phyloP scores from a whole-genome alignment of 2,888 invertebrate species.

The Lepidochitona cinerea region DNA sequence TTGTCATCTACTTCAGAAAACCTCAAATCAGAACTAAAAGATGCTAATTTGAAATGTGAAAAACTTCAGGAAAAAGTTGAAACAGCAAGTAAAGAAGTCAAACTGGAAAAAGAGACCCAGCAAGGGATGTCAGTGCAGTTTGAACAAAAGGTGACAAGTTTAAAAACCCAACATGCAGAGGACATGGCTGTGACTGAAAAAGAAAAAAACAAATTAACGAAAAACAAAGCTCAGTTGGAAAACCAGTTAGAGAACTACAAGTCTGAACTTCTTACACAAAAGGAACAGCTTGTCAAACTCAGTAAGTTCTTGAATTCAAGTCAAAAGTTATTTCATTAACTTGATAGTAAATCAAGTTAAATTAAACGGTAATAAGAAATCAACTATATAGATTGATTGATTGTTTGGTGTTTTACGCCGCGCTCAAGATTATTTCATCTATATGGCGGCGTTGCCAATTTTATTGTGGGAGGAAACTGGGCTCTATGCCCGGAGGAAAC shows the following conservation, averaged over 20 bases:
- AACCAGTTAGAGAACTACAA: constrained; percentile 43
- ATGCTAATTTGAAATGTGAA: constrained; percentile 48
- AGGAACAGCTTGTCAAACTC: constrained; percentile 43
- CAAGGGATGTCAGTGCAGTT: constrained; percentile 46
- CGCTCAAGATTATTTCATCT: too few species aligned
- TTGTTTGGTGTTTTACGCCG: too few species aligned
- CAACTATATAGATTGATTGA: too few species aligned
- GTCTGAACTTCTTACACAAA: constrained; percentile 45
- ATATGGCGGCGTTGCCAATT: too few species aligned
- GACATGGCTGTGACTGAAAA: constrained; percentile 37
- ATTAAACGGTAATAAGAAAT: too few species aligned
- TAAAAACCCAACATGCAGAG: constrained; percentile 45
- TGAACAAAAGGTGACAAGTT: constrained; percentile 56
- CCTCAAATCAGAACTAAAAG: constrained; percentile 53
- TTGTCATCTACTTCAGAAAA: constrained; percentile 56
- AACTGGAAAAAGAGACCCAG: constrained; percentile 56
- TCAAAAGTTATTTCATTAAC: too few species aligned
- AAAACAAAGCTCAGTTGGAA: constrained; percentile 47
- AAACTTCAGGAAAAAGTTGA: constrained; percentile 50
- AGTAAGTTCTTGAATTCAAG: constrained; percentile 48
- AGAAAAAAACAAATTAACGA: constrained; percentile 45
- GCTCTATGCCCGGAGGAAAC: too few species aligned
- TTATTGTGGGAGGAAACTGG: too few species aligned
- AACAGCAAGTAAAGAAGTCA: constrained; percentile 53
- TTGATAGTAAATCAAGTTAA: too few species aligned